Evolutionary conservation across 2,888 invertebrate genomes (phyloP).

Genomic region (Pollenia labialis): DNA sequence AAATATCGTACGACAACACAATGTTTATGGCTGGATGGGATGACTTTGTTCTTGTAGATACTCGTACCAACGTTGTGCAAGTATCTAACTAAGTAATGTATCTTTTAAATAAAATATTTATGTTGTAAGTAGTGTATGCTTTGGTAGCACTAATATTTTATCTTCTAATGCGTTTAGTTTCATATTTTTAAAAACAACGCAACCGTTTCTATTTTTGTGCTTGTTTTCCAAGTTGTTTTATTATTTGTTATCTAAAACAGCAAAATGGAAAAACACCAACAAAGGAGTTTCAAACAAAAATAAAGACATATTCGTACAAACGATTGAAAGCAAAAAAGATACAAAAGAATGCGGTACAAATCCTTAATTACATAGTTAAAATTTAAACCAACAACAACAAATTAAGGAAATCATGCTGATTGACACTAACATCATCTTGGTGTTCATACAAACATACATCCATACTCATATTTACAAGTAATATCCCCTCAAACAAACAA

Average conservation of each 20-base stretch:
- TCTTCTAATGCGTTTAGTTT: slow-evolving; percentile 26
- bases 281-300: slow-evolving; percentile 15
- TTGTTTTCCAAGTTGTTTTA: not conserved
- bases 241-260: slow-evolving; percentile 57
- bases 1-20: slow-evolving; percentile 14
- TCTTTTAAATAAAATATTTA: not conserved
- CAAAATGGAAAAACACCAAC: not conserved
- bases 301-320: slow-evolving; percentile 21
- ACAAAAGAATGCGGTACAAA: slow-evolving; percentile 70
- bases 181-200: slow-evolving; percentile 25
- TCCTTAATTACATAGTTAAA: slow-evolving; percentile 72
- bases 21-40: slow-evolving; percentile 22
- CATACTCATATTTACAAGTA: not conserved
- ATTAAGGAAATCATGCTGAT: slow-evolving; percentile 64
- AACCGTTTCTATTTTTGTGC: not conserved
- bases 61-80: not conserved
- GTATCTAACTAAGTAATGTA: not conserved
- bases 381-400: slow-evolving; percentile 42
- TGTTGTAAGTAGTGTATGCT: not conserved
- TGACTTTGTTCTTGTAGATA: not conserved
- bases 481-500: not conserved
- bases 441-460: not conserved
- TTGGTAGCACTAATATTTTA: slow-evolving; percentile 53
- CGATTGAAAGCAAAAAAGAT: slow-evolving; percentile 28
- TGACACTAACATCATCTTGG: slow-evolving; percentile 58